Conservation (phyloP, 2,888 invertebrate species). For the Pristionchus exspectatus region DNA sequence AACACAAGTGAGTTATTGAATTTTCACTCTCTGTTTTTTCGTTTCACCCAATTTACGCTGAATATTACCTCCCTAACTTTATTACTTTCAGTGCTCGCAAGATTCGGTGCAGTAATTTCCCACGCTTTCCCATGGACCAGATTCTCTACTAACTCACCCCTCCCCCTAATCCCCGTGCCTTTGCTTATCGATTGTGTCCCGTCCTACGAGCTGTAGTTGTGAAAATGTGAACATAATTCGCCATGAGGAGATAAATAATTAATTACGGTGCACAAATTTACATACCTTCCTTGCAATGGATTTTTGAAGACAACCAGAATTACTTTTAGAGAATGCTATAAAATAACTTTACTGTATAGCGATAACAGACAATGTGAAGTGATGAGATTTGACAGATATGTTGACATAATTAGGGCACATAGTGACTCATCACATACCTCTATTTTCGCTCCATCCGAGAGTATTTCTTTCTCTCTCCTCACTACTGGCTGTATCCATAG, state of each 20-base stretch:
- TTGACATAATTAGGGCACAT: no score
- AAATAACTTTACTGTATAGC: background rate
- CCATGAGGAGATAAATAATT: background rate
- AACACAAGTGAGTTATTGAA: background rate
- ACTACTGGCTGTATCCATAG: background rate
- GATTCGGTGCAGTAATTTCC: background rate
- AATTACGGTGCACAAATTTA: background rate
- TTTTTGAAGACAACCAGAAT: no score
- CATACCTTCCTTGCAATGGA: background rate
- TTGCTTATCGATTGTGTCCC: background rate
- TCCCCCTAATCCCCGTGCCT: background rate
- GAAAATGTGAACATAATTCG: background rate
- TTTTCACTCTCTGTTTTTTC: background rate
- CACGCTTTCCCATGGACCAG: background rate
- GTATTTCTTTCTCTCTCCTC: background rate
- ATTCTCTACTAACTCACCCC: conserved; percentile 18
- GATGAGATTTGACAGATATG: no score
- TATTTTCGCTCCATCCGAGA: background rate
- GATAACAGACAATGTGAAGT: no score
- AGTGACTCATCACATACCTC: background rate
- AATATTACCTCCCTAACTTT: background rate
- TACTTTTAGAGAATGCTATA: background rate
- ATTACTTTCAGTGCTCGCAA: conserved; percentile 30
- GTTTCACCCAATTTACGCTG: background rate
- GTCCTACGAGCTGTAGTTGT: background rate